Evolutionary conservation across 2,113 vertebrate genomes (phyloP).

Genomic region (Crocuta crocuta): DNA sequence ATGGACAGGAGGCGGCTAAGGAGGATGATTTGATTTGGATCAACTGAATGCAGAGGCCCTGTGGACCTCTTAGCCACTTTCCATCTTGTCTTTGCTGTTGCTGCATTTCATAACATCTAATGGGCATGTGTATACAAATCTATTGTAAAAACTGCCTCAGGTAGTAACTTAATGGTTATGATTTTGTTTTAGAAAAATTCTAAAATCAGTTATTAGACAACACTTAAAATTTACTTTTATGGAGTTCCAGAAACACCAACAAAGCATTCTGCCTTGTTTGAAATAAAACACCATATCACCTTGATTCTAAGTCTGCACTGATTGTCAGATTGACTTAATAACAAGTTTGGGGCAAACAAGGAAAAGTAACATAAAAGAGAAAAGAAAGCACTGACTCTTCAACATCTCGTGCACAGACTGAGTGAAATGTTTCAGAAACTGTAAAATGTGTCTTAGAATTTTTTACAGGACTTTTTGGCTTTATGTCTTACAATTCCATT

Average conservation of each 20-base stretch:
- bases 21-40: background rate
- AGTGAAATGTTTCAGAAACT: background rate
- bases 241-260: background rate
- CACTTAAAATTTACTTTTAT: background rate
- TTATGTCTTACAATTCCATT: background rate
- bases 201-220: slow-evolving; percentile 29
- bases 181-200: slow-evolving; percentile 9
- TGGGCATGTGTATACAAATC: background rate
- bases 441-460: background rate
- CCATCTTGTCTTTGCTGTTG: background rate
- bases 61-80: background rate
- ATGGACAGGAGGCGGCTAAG: background rate
- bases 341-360: background rate
- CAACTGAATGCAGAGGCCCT: background rate
- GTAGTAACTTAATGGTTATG: slow-evolving; percentile 20
- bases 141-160: background rate
- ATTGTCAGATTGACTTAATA: background rate
- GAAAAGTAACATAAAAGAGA: background rate
- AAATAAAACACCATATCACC: background rate
- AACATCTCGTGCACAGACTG: background rate
- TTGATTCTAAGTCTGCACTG: background rate
- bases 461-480: background rate
- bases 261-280: background rate
- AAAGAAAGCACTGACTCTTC: background rate
- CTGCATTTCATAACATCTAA: background rate